Evolutionary conservation across 2,797 vertebrate genomes (phyloP), one percentile per base, ranked within the genome.

Genomic region (Pseudochromis fuscus): DNA sequence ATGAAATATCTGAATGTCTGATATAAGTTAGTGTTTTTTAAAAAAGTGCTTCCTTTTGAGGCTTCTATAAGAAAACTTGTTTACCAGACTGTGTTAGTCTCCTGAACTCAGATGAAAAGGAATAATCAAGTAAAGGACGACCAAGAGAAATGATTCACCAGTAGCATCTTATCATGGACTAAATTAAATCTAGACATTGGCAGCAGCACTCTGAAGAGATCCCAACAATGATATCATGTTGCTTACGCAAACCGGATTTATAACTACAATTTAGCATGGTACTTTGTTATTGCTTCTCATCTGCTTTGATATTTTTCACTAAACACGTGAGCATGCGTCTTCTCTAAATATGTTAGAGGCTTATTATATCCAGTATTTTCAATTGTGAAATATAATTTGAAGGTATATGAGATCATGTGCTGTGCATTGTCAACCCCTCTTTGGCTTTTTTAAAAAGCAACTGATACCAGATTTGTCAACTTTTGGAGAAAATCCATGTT

Each of bases 171-270:
- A 49, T 62, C 27, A 30, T 60, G 30, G 35, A 33, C 60, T 72
- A 70, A 85, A 84, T 88, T 58, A 40, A 72, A 67, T 84, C 67
- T 55, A 50, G 45, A 57, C 56, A 53, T 63, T 78, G 83, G 73
- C 61, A 72, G 73, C 59, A 46, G 27, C 25, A 5, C 25, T 46
- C 27, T 2, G 4, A 67, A 42, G 10, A 64, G 53, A 56, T 62
- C n/a, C 18, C n/a, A 24, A 18, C 35, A 18, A 27, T 38, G 49
- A 67, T 65, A 30, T 40, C 21, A 51, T 38, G 40, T 13, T 38
- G 37, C 24, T 80, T 53, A 61, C 18, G 38, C 50, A 53, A 65
- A n/a, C 46, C 31, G 10, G 23, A 38, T 66, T 48, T 48, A 5
- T 51, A 44, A 23, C 35, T 44, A 18, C 2, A 13, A 19, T 44